Conservation (phyloP, 37 sponge, comb jelly and placozoan genomes). For the Chondrilla cf. caribensis region DNA sequence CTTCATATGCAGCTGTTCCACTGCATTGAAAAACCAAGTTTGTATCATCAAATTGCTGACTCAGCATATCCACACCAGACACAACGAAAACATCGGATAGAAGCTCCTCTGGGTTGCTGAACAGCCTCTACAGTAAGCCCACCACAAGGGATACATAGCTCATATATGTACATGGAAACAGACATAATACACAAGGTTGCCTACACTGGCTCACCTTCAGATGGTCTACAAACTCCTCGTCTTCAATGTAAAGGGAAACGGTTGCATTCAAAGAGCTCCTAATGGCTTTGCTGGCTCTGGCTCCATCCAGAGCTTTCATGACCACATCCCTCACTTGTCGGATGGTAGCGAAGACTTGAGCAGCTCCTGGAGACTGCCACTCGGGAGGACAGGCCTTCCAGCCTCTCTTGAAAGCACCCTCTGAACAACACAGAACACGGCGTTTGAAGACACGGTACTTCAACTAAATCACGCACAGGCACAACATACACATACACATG, state of each 20-base stretch:
- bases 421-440: conserved; percentile 24
- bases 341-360: conserved; percentile 20
- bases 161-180: too few species aligned
- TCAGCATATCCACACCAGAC: background rate
- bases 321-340: conserved; percentile 29
- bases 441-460: too few species aligned
- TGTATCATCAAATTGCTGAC: background rate
- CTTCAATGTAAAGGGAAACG: background rate
- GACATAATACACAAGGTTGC: background rate
- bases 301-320: conserved; percentile 49
- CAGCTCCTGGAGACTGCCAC: conserved; percentile 48
- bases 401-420: conserved; percentile 63
- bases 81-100: background rate
- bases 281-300: conserved; percentile 29
- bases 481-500: too few species aligned
- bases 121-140: too few species aligned
- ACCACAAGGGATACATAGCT: too few species aligned
- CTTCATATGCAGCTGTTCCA: background rate
- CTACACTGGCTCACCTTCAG: background rate
- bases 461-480: too few species aligned
- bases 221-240: background rate
- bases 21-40: background rate
- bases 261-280: conserved; percentile 64
- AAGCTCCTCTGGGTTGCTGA: background rate
- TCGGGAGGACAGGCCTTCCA: conserved; percentile 52